phyloP scores from a whole-genome alignment of 2,888 invertebrate genomes.

The Zygogramma bicolorata region DNA sequence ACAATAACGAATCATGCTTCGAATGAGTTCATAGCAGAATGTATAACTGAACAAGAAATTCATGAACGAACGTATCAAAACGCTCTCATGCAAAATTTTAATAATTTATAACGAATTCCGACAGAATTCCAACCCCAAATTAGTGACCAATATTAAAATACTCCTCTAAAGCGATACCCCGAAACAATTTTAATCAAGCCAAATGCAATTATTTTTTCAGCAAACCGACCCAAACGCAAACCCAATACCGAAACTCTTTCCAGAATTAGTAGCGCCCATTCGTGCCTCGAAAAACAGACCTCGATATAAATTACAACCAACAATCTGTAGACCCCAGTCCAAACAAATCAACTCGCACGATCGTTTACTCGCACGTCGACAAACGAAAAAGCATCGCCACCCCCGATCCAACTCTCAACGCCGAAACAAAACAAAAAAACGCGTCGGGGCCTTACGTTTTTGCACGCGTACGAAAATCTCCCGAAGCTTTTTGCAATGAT shows the following conservation, averaged over 20 bases:
- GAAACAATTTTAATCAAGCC: no score
- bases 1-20: no score
- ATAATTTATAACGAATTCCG: no score
- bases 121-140: no score
- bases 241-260: not conserved
- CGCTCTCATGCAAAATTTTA: no score
- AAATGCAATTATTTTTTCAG: no score
- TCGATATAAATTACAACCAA: not conserved
- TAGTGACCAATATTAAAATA: no score
- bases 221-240: not conserved
- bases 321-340: not conserved
- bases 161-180: no score
- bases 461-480: conserved; percentile 37
- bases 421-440: conserved; percentile 19
- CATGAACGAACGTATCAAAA: no score
- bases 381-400: conserved; percentile 28
- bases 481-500: conserved; percentile 44
- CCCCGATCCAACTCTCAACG: not conserved
- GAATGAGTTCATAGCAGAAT: no score
- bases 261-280: not conserved
- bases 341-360: conserved; percentile 8
- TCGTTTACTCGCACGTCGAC: conserved; percentile 1
- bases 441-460: conserved; percentile 37
- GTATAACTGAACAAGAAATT: no score
- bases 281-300: not conserved